phyloP scores from a whole-genome alignment of 2,797 vertebrate species.

The Anableps anableps region DNA sequence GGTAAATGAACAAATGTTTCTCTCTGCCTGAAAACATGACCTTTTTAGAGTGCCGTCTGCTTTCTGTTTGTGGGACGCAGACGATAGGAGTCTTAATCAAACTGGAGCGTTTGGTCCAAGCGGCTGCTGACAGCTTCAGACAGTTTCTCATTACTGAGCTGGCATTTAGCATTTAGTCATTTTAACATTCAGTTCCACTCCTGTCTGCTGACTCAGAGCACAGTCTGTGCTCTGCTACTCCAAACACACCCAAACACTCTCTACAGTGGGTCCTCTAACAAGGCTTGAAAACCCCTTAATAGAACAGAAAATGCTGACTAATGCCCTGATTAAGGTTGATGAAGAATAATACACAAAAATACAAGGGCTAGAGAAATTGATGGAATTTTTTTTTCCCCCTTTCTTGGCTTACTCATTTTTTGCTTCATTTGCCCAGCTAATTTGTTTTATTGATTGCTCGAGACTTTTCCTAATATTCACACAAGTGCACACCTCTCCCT shows the following conservation, averaged over 20 bases:
- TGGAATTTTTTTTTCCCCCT: neutral
- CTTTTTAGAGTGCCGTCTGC: conserved; percentile 51
- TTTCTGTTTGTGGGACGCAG: conserved; percentile 55
- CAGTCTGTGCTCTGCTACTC: conserved; percentile 54
- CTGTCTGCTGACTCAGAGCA: conserved; percentile 72
- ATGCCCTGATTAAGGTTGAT: conserved; percentile 41
- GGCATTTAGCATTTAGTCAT: conserved; percentile 78
- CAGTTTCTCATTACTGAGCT: conserved; percentile 75
- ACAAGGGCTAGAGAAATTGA: conserved; percentile 2
- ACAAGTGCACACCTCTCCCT: neutral
- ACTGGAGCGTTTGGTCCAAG: conserved; percentile 56
- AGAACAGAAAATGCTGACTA: conserved; percentile 29
- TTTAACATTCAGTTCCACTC: conserved; percentile 72
- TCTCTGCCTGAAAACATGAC: conserved; percentile 53
- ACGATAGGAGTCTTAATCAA: conserved; percentile 66
- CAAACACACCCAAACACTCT: conserved; percentile 51
- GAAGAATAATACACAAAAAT: conserved; percentile 25
- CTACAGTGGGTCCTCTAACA: conserved; percentile 40
- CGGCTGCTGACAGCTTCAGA: conserved; percentile 60
- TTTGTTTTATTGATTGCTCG: conserved; percentile 3
- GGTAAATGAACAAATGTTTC: conserved; percentile 57
- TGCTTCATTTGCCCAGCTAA: conserved; percentile 27
- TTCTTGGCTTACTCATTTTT: conserved; percentile 15
- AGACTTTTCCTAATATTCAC: conserved; percentile 27
- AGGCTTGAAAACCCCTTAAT: conserved; percentile 41